Evolutionary conservation across 2,113 vertebrate genomes (phyloP), one percentile per base, ranked within the genome.

Genomic region (Pungitius pungitius): DNA sequence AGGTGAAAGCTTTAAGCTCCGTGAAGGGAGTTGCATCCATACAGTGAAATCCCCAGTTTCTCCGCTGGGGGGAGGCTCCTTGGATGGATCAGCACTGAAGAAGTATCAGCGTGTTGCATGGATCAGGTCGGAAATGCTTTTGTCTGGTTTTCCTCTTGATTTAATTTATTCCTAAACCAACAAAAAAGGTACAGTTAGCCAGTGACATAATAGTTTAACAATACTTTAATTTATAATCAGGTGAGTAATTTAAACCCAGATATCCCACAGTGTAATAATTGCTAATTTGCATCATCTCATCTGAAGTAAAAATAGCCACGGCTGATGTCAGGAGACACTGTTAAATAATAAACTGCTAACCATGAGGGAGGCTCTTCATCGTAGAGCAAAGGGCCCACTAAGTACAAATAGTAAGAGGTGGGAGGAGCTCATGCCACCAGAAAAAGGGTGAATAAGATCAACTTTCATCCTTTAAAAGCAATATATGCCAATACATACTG

Each of bases 291-390:
- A 30, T 63, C 24, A 63, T 30, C 22, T 56, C 20, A 55, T n/a
- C 22, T 55, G 49, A 68, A 51, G 54, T 17, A 73, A 11, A 42
- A 47, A 42, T n/a, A 47, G 52, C 55, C 55, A 14, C 27, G 8
- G 15, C 55, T 33, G 54, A 56, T 56, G 54, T 56, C 54, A 33
- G 18, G 35, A n/a, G 56, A 63, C 17, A 12, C 47, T 54, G 30
- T 54, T 22, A 54, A n/a, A n/a, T n/a, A n/a, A n/a, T 61, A 22
- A 72, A n/a, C 17, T 33, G 26, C 10, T 27, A 14, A n/a, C 35
- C 58, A 30, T 27, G 8, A 43, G 47, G 24, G 40, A 56, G 20
- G 6, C 12, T 33, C 47, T 55, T 63, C 39, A 39, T n/a, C 14
- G 12, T 20, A 65, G 2, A 37, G 14, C 1, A 9, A 45, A 43